Evolutionary conservation across 2,113 vertebrate genomes (phyloP).

Genomic region (Anthoscopus minutus): DNA sequence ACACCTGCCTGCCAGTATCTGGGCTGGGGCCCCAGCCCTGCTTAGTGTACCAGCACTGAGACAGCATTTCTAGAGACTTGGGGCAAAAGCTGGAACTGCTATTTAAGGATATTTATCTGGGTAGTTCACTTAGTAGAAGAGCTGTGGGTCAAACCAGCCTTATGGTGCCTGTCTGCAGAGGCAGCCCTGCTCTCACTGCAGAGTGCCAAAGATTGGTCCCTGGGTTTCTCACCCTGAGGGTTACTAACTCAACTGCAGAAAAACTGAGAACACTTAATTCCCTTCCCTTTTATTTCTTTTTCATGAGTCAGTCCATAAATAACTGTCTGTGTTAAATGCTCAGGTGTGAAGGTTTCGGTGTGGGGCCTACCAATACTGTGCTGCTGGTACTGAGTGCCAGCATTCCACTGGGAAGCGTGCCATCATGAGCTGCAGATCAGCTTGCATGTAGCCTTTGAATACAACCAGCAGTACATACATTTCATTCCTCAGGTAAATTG

Average conservation of each 20-base stretch:
- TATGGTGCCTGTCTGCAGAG: rapidly evolving
- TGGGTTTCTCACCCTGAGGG: background rate
- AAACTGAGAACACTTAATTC: background rate
- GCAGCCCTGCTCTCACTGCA: background rate
- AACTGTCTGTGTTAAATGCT: background rate
- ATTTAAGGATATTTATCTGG: background rate
- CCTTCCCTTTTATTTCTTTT: background rate
- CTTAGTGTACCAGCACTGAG: too few relatives aligned
- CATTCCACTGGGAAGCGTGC: background rate
- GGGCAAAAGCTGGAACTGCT: background rate
- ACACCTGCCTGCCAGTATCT: background rate
- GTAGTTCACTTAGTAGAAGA: background rate
- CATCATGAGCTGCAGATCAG: background rate
- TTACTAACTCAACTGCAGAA: background rate
- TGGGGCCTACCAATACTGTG: background rate
- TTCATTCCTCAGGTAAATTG: background rate
- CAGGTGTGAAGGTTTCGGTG: background rate
- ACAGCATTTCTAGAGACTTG: background rate
- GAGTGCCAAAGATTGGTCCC: background rate
- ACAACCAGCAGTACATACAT: background rate
- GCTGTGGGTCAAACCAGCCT: background rate
- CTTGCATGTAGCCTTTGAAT: background rate
- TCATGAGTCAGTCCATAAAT: background rate
- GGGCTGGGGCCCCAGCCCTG: rapidly evolving
- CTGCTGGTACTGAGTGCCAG: background rate